Evolutionary conservation across 2,888 invertebrate genomes (phyloP), one percentile per base, ranked within the genome.

Genomic region (Endomychus coccineus): DNA sequence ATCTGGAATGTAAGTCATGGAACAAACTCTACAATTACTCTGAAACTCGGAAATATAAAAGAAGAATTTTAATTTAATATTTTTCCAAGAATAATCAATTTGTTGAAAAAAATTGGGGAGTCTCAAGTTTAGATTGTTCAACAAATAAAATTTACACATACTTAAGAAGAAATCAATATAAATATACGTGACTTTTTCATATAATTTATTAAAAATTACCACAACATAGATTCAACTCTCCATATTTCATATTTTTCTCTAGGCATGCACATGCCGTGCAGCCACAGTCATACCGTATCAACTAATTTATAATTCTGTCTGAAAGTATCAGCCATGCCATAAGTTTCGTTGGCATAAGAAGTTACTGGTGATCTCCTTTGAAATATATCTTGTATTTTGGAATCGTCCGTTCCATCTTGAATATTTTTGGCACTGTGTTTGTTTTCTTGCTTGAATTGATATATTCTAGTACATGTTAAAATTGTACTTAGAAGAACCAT

Each of bases 401-500:
- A 2, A 6, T 27, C 17, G 10, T 28, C 27, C 13, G 36, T 39
- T 24, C 25, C 35, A 10, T 31, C 32, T 5, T 30, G 32, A 3
- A 21, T 40, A 1, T 50, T 40, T 19, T 40, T 49, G 1, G 31
- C 33, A 15, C 50, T 50, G 4, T 56, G 52, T 44, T 55, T 58
- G 14, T 69, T 55, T 43, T 73, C 67, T 49, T 71, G 71, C 28
- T 70, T 67, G 14, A 68, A 67, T 48, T 67, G 73, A 42, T 71
- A 71, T 1, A 80, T 66, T 40, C 74, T 74, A 9, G 83, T 77
- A 52, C 84, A 85, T 1, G 79, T 79, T 36, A 83, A 68, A 10
- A 84, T 72, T 0, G 82, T 80, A 55, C 78, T 78, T 3, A 85
- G 64, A 4, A 86, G 67, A 1, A 83, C 78, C 31, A 74, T 74